Percentiles rank a stretch among this genome's conserved stretches.
Conservation (phyloP, 92 coral and sea anemone genomes). For the Ricordea florida region DNA sequence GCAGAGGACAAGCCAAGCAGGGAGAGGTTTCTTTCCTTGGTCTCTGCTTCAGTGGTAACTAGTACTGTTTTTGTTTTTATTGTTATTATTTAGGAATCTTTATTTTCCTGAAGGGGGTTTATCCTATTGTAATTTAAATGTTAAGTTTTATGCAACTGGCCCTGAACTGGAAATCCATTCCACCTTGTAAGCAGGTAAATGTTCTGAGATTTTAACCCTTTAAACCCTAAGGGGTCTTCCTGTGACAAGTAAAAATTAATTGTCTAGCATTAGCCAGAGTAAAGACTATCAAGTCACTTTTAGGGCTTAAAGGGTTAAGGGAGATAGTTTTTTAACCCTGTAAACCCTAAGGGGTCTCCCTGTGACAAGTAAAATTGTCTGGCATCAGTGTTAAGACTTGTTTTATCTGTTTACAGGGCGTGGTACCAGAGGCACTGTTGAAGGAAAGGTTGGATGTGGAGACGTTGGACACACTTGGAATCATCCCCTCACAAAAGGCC, state of each 20-base stretch:
- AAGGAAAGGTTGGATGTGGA: conserved; percentile 96
- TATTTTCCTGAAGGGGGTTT: background rate
- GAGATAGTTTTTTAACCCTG: too few relatives aligned
- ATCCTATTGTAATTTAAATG: too few relatives aligned
- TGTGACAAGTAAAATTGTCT: background rate
- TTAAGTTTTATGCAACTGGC: too few relatives aligned
- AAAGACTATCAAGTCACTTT: too few relatives aligned
- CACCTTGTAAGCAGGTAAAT: too few relatives aligned
- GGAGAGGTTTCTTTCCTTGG: conserved; percentile 86
- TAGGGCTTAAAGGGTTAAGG: too few relatives aligned
- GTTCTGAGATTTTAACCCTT: too few relatives aligned
- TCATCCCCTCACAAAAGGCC: conserved; percentile 78
- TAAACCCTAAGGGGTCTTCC: too few relatives aligned
- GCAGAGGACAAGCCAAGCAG: conserved; percentile 84
- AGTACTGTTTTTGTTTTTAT: background rate
- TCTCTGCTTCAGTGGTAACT: conserved; percentile 88
- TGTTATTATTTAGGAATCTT: background rate
- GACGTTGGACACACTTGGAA: conserved; percentile 91
- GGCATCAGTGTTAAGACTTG: background rate
- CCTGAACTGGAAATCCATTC: too few relatives aligned
- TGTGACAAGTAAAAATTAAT: too few relatives aligned
- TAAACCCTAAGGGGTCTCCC: too few relatives aligned
- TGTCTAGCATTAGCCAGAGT: too few relatives aligned
- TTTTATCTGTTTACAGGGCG: conserved; percentile 32
- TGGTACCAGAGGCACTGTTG: conserved; percentile 89